Evolutionary conservation across 2,888 invertebrate species (phyloP), one percentile per base, ranked within the genome.

Genomic region (Apamea epomidion): DNA sequence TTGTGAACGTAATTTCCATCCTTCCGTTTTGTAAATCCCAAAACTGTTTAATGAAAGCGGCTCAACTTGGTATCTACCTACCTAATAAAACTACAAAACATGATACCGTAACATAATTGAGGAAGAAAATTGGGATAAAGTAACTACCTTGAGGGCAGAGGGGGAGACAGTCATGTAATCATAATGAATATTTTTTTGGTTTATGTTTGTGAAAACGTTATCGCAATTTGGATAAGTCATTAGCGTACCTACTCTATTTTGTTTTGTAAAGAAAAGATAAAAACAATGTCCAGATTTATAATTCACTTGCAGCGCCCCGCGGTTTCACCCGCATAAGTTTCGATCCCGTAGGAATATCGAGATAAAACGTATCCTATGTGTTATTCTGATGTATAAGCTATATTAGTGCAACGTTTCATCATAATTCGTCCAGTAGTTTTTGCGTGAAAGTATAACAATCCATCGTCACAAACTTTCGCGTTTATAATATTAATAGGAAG

Each of bases 151-250:
- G 69, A 74, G 69, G 68, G 77, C 77, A 32, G 69, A 69, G 67
- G 29, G 76, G 37, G 54, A 69, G 21, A 54, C 29, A 71, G 73
- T 68, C 54, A 65, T 21, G 80, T 87, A 58, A 85, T 75, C 65
- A 67, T 48, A 58, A 48, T 60, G 58, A 74, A 62, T 80, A 74
- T 60, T 45, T 76, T 78, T 86, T 54, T 76, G 45, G 32, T 67
- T 18, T 45, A 51, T 74, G n/a, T 74, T 72, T 70, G 51, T 72
- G 60, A 76, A 48, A 80, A 65, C 32, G 64, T 69, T 84, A 75
- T 85, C 45, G 48, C 32, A 85, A 80, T 85, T 81, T 64, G 32
- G 32, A 29, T 60, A 83, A 58, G 45, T 80, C 64, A 65, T 83
- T 77, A 83, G 8, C n/a, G 18, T 37, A 29, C 2, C 7, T 51